A percentile compares a stretch with the other conserved stretches of the same genome.
These are phyloP conservation scores for Drosophila pandora DNA, from an alignment of 1,140 invertebrate genomes.

Conservation along the genomic window DNA sequence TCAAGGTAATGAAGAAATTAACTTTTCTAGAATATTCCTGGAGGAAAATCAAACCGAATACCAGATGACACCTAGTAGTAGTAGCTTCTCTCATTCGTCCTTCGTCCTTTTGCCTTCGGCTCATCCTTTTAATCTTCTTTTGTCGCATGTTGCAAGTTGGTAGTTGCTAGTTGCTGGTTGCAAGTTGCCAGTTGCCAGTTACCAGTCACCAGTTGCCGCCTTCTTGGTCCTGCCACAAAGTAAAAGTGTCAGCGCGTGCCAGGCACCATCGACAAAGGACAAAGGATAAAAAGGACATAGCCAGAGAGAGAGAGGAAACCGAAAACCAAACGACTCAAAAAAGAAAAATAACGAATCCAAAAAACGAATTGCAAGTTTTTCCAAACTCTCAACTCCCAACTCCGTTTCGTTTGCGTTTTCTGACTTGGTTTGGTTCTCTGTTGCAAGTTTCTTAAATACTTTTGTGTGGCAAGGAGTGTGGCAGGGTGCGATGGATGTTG, in stretches of 20 bases:
- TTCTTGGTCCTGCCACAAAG: slow-evolving; percentile 46
- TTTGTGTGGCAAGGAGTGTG: slow-evolving; percentile 40
- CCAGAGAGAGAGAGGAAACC: slow-evolving; percentile 19
- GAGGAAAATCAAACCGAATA: slow-evolving; percentile 6
- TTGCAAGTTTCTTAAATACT: slow-evolving; percentile 77
- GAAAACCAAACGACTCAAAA: slow-evolving; percentile 18
- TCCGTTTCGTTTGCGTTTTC: slow-evolving; percentile 22
- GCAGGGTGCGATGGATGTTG: not conserved
- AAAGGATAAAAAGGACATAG: slow-evolving; percentile 9
- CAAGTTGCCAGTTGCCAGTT: slow-evolving; percentile 17
- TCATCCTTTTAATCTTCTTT: not conserved
- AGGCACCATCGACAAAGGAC: slow-evolving; percentile 52
- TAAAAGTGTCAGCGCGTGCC: slow-evolving; percentile 81
- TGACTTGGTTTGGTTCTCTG: not conserved
- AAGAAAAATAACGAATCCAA: slow-evolving; percentile 6
- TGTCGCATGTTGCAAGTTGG: slow-evolving; percentile 25
- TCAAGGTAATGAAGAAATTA: not conserved
- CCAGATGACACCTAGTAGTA: slow-evolving; percentile 22
- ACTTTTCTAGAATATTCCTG: not conserved
- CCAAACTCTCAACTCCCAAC: not conserved
- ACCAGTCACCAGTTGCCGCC: slow-evolving; percentile 15
- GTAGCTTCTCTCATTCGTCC: not conserved
- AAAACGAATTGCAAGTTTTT: slow-evolving; percentile 43
- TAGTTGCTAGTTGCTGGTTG: not conserved
- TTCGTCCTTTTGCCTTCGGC: not conserved